Evolutionary conservation across 2,888 invertebrate genomes (phyloP).

Genomic region (Diarsia dahlii): DNA sequence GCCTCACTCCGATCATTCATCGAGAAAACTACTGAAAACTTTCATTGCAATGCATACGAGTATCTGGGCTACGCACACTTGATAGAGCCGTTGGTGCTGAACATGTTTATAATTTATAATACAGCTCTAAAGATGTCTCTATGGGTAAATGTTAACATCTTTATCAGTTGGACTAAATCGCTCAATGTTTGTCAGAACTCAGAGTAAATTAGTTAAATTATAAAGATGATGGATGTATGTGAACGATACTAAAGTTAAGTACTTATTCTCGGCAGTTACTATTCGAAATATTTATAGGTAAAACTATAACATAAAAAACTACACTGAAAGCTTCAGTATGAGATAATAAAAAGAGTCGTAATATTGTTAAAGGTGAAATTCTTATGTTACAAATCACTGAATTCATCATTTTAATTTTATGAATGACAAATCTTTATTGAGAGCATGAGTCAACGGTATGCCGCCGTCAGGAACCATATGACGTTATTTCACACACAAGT

Average conservation of each 20-base stretch:
- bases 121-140: slow-evolving; percentile 29
- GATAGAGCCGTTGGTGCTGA: slow-evolving; percentile 35
- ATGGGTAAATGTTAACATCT: slow-evolving; percentile 35
- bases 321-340: slow-evolving; percentile 4
- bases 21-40: slow-evolving; percentile 73
- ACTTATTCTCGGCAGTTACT: slow-evolving; percentile 12
- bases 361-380: slow-evolving; percentile 52
- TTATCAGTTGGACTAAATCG: slow-evolving; percentile 21
- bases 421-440: slow-evolving; percentile 84
- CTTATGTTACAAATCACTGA: slow-evolving; percentile 69
- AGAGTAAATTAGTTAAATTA: slow-evolving; percentile 13
- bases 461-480: slow-evolving; percentile 75
- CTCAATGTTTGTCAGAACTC: slow-evolving; percentile 11
- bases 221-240: slow-evolving; percentile 19
- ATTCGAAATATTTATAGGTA: slow-evolving; percentile 19
- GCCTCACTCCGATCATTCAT: slow-evolving; percentile 80
- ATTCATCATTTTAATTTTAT: slow-evolving; percentile 78
- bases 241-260: not conserved
- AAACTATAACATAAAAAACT: not conserved
- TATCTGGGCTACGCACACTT: slow-evolving; percentile 27
- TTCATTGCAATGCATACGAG: slow-evolving; percentile 57
- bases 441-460: slow-evolving; percentile 81
- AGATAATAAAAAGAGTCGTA: slow-evolving; percentile 30
- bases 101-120: slow-evolving; percentile 43
- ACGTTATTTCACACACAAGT: slow-evolving; percentile 63